Evolutionary conservation across 2,797 vertebrate species (phyloP).

Genomic region (Fistularia tabacaria): DNA sequence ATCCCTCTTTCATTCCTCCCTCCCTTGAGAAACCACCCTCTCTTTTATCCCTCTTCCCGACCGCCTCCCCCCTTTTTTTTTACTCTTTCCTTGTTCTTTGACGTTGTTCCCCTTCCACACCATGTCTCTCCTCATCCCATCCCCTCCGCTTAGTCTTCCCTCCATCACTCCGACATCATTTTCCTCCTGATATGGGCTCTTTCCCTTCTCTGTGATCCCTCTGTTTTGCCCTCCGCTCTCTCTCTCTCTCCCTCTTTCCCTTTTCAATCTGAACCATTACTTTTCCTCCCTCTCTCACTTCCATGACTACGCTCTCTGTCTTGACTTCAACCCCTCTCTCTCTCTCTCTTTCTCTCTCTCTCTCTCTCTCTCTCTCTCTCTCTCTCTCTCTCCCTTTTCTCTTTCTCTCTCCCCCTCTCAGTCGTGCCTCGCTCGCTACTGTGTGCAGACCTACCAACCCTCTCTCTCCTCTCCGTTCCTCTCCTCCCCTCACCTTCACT

Average conservation of each 20-base stretch:
- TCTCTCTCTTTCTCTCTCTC: constrained; percentile 12
- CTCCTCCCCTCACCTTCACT: constrained; percentile 35
- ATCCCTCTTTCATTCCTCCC: neutral
- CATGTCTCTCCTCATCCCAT: neutral
- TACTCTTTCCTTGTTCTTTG: constrained; percentile 1
- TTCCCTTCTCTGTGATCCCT: neutral
- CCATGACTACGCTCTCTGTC: constrained; percentile 3
- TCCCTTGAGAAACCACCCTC: neutral
- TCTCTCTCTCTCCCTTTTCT: constrained; percentile 11
- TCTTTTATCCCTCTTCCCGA: constrained; percentile 1
- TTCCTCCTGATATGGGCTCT: neutral
- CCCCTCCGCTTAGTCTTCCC: neutral
- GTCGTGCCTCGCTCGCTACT: constrained; percentile 62
- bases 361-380: constrained; percentile 11
- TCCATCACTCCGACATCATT: neutral
- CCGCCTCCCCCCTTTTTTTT: constrained; percentile 7
- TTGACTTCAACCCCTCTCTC: constrained; percentile 2
- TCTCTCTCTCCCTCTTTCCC: neutral
- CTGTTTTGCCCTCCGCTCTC: neutral
- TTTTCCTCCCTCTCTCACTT: neutral
- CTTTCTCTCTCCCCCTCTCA: constrained; percentile 32
- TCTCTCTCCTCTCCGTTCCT: constrained; percentile 5
- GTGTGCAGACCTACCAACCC: constrained; percentile 66
- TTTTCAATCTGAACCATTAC: neutral
- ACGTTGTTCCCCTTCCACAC: neutral